A percentile compares a stretch with the other conserved stretches of the same genome.
Evolutionary conservation across 2,113 vertebrate genomes (phyloP).

Genomic region (Neogale vison): DNA sequence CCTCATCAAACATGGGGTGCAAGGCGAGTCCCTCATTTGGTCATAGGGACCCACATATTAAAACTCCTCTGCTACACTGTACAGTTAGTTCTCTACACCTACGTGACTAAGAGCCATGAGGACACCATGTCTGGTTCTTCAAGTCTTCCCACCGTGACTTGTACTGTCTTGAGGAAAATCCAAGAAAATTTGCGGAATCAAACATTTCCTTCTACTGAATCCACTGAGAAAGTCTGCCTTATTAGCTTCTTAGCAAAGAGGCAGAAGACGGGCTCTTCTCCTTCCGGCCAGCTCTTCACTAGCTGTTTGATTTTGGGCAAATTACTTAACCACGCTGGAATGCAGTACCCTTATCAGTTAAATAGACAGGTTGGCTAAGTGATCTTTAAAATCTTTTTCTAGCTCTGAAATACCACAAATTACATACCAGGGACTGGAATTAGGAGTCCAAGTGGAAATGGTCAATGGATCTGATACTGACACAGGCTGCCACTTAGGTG

Average conservation of each 20-base stretch:
- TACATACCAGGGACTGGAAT: neutral
- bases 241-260: neutral
- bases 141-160: neutral
- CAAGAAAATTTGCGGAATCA: neutral
- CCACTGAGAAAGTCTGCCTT: conserved; percentile 12
- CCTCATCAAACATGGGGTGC: neutral
- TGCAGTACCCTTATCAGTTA: conserved; percentile 3
- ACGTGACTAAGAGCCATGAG: neutral
- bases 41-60: neutral
- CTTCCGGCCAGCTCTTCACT: neutral
- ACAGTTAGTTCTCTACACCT: neutral
- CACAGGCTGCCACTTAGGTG: neutral
- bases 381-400: neutral
- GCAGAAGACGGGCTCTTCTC: neutral
- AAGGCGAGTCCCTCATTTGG: neutral
- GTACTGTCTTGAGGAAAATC: neutral
- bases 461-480: neutral
- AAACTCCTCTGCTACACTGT: neutral
- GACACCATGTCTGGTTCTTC: neutral
- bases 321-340: conserved; percentile 17
- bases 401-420: conserved; percentile 19
- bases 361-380: neutral
- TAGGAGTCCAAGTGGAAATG: neutral
- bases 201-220: neutral
- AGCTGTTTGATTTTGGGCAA: neutral